Base-by-base conservation (phyloP, 1,140 invertebrate species). In the Brachionus plicatilis region DNA sequence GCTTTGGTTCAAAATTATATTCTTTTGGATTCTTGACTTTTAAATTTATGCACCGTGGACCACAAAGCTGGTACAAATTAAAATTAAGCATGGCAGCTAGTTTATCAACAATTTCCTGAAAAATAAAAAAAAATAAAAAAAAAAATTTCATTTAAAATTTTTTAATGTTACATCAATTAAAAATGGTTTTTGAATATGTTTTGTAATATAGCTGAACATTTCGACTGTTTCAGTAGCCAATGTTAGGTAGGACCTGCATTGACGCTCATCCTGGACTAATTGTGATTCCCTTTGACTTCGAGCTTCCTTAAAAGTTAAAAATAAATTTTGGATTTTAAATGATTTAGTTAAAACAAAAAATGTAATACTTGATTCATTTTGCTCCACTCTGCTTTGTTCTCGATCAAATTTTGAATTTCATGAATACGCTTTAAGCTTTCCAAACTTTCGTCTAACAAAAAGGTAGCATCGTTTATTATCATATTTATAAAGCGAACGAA, bases 401-500 rank as follows among this genome's bases (percentile, higher is more conserved):
- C 92, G 90, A 95, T 94, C n/a, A 93, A 88, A 86, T 95, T 94
- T 90, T 99, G 96, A 1, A 95, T 93, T 88, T 98, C 95, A 89
- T 98, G 95, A 86, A 98, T 97, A 85, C 95, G 92, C 88, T 98
- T 98, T 60, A 99, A 91, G 85, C 95, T 95, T 88, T 97, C 95
- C 12, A 97, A 90, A 88, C 95, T 97, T 90, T 99, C 97, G 88
- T 99, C 97, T 60, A 99, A 90, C 47, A 99, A 91, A 89, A 97
- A 99, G 43, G 96, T 99, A 8, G 96, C 98, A 88, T 99, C 97
- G 88, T 99, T 99, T 95, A 99, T 99, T 65, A 99, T 90, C 96
- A 99, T 98, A 89, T 99, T 99, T 37, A 98, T 93, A 88, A 99
- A 99, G 86, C 96, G 95, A 3, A 98, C 95, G 90, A 99, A 99